phyloP scores from a whole-genome alignment of 2,113 vertebrate species.

The Mirza zaza region DNA sequence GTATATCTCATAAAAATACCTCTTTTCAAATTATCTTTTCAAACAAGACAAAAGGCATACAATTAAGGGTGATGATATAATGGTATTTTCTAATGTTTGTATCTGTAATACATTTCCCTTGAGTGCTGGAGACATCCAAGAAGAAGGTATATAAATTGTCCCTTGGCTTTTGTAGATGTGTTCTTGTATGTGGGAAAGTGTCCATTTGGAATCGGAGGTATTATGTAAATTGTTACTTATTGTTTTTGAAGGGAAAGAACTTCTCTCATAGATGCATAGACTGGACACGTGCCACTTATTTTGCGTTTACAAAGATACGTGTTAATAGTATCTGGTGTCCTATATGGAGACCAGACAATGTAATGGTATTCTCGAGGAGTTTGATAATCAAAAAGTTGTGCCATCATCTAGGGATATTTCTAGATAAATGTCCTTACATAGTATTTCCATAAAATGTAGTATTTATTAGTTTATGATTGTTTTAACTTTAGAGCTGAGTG shows the following conservation, averaged over 20 bases:
- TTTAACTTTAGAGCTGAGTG: neutral
- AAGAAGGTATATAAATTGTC: conserved; percentile 50
- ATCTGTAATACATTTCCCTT: conserved; percentile 61
- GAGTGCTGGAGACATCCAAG: conserved; percentile 54
- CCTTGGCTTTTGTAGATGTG: conserved; percentile 21
- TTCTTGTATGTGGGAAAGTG: conserved; percentile 4
- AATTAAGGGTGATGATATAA: conserved; percentile 53
- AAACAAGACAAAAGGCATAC: conserved; percentile 42
- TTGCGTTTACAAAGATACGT: neutral
- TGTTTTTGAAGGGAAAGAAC: conserved; percentile 11
- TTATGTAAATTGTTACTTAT: conserved; percentile 22
- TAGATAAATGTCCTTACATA: neutral
- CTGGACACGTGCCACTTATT: neutral
- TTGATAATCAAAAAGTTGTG: neutral
- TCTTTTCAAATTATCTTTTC: conserved; percentile 38
- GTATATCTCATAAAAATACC: neutral
- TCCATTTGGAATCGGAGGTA: conserved; percentile 7
- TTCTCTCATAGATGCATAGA: neutral
- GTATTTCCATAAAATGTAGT: neutral
- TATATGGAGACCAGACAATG: neutral
- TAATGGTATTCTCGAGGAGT: neutral
- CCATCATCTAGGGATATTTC: neutral
- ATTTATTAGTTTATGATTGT: neutral
- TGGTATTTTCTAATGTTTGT: conserved; percentile 61
- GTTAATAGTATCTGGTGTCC: neutral